These are phyloP conservation scores for Sterrhoptilus dennistouni DNA, from an alignment of 2,113 vertebrate genomes.

Conservation along the genomic window DNA sequence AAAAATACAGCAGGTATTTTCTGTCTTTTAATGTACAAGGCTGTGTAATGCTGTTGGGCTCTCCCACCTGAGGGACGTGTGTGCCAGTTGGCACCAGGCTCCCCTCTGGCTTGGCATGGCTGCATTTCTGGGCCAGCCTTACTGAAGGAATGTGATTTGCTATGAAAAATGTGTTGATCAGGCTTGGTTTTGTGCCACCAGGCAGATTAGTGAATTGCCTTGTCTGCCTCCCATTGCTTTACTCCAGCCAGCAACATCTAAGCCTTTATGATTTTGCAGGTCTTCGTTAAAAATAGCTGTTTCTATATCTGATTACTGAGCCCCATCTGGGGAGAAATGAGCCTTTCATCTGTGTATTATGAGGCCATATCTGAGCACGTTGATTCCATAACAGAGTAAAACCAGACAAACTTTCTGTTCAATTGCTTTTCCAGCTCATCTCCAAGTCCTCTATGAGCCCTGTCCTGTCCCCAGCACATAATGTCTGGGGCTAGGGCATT, in stretches of 20 bases:
- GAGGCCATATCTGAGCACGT: background rate
- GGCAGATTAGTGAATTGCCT: conserved; percentile 35
- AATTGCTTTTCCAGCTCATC: conserved; percentile 13
- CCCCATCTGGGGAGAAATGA: conserved; percentile 42
- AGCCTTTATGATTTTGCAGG: conserved; percentile 28
- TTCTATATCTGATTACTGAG: conserved; percentile 57
- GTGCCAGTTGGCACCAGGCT: conserved; percentile 23
- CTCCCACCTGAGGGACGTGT: background rate
- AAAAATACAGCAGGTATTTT: background rate
- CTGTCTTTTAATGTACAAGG: background rate
- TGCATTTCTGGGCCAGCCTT: background rate
- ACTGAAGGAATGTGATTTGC: conserved; percentile 51
- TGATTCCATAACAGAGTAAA: conserved; percentile 17
- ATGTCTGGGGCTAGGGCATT: background rate
- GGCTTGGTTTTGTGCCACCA: conserved; percentile 32
- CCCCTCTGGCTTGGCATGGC: background rate
- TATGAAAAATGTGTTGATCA: conserved; percentile 58
- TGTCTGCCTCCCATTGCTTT: conserved; percentile 1
- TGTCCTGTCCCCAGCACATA: background rate
- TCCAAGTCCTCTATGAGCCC: background rate
- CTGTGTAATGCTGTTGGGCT: background rate
- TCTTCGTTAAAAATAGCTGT: conserved; percentile 59
- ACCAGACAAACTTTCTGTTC: conserved; percentile 21
- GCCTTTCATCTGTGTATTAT: conserved; percentile 47
- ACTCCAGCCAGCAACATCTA: conserved; percentile 49